Base-by-base conservation (phyloP, 2,797 vertebrate species). In the Brotula barbata region DNA sequence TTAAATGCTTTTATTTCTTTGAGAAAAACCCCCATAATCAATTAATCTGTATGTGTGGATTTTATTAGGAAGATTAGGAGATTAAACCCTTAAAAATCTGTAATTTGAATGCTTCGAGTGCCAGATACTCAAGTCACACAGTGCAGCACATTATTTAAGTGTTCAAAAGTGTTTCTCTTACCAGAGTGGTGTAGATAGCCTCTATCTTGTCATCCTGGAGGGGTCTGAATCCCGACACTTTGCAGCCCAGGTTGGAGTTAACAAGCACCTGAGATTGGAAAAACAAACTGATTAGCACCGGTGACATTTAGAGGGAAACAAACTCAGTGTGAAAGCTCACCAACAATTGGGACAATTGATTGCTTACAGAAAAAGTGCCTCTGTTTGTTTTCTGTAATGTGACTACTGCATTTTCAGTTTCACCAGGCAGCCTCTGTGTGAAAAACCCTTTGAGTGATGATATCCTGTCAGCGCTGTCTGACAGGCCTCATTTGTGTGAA, bases 121-220 rank as follows among this genome's bases (percentile, higher is more conserved):
- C n/a, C n/a, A n/a, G n/a, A n/a, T n/a, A n/a, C n/a, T n/a, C n/a
- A 28, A 28, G 3, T 4, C 25, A 28, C 25, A 28, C 3, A 28
- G 4, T 28, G 7, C 25, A 28, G 25, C 25, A 28, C 3, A 7
- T 4, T 28, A 28, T 28, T 28, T 28, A 28, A 28, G 7, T 28
- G 25, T 44, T 17, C 12, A 7, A 1, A 0, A 12, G 2, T 11
- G 3, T n/a, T 4, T 28, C 14, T 41, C 93, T 91, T 80, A 97
- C 94, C 93, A 95, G 91, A 2, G 95, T 95, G 73, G 94, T 95
- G 86, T 95, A 98, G 73, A 98, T 93, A 1, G 94, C 93, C 78
- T 97, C 95, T 4, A 95, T 91, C 84, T 96, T 94, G 70, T 97
- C 96, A 1, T 97, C 95, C 70, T 94, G 94, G 0, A 93, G 89